Evolutionary conservation across 2,113 vertebrate species (phyloP).

Genomic region (Sinocyclocheilus maitianheensis): DNA sequence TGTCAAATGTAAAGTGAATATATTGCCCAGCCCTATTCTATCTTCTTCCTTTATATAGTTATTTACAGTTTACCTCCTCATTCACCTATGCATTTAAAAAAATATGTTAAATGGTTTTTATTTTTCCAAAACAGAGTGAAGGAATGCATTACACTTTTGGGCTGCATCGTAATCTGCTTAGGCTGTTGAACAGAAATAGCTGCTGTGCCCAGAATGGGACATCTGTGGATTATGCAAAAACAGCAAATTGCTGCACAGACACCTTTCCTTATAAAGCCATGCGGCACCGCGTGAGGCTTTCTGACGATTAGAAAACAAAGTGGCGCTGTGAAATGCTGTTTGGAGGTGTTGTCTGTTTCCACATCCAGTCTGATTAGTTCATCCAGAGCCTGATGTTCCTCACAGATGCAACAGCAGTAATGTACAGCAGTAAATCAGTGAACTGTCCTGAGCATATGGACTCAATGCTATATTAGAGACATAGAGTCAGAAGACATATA

Average conservation of each 20-base stretch:
- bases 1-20: no score
- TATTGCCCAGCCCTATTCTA: no score
- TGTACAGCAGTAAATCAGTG: background rate
- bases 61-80: background rate
- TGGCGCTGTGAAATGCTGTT: background rate
- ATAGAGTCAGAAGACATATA: background rate
- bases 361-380: background rate
- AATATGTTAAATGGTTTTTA: background rate
- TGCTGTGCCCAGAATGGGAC: constrained; percentile 8
- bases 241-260: constrained; percentile 18
- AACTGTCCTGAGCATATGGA: background rate
- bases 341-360: background rate
- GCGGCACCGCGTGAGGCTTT: background rate
- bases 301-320: constrained; percentile 13
- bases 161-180: constrained; percentile 20
- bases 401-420: background rate
- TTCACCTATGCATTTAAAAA: background rate
- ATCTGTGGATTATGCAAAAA: constrained; percentile 33
- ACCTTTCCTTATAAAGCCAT: background rate
- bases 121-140: background rate
- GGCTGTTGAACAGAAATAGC: constrained; percentile 18
- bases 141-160: constrained; percentile 19
- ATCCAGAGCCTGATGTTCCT: background rate
- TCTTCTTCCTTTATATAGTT: no score
- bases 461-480: background rate